Conservation (phyloP, 2,888 invertebrate species). For the Strigamia crassipes region DNA sequence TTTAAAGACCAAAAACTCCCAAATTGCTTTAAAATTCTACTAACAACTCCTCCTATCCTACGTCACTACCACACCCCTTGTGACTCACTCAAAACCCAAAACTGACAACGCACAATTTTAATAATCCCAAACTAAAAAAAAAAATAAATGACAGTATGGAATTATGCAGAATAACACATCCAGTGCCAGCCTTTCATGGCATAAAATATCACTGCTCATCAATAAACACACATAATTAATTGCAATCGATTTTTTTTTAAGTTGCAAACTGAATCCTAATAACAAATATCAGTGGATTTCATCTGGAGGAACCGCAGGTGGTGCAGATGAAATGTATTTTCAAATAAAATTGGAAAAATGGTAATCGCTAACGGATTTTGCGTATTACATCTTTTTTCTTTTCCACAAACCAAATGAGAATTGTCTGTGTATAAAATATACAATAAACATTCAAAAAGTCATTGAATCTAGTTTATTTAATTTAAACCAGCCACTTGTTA, state of each 20-base stretch:
- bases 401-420: too few relatives aligned
- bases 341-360: constrained; percentile 11
- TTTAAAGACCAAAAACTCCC: neutral
- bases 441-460: too few relatives aligned
- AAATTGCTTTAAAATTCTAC: neutral
- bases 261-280: neutral
- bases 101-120: too few relatives aligned
- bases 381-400: neutral
- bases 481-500: too few relatives aligned
- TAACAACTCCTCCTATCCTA: neutral
- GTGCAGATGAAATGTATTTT: neutral
- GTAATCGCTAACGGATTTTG: neutral
- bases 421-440: too few relatives aligned
- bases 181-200: neutral
- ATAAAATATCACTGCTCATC: neutral
- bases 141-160: neutral
- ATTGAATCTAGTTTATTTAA: too few relatives aligned
- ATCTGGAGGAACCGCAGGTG: constrained; percentile 12
- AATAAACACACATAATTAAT: neutral
- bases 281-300: neutral
- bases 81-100: neutral
- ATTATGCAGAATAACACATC: neutral
- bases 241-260: neutral
- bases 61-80: neutral
- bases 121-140: neutral